phyloP scores from a whole-genome alignment of 2,797 vertebrate species.

The Molossus alvarezi region DNA sequence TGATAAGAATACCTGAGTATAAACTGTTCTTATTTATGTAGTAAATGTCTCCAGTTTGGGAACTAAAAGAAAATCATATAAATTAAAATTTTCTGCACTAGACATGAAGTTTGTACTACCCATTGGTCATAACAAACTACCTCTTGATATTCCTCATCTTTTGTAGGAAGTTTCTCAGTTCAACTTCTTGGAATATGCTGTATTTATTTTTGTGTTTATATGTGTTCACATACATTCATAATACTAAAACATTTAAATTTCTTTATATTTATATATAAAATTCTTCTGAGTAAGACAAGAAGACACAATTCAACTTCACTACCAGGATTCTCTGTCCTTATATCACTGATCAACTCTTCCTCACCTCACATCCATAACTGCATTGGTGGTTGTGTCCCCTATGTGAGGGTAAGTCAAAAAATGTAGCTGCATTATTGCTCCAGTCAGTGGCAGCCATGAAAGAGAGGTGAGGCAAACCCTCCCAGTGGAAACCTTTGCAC shows the following conservation, averaged over 20 bases:
- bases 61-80: background rate
- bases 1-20: conserved; percentile 44
- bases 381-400: background rate
- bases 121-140: background rate
- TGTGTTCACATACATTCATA: background rate
- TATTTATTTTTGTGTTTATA: background rate
- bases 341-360: background rate
- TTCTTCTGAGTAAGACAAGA: background rate
- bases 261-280: background rate
- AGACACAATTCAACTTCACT: background rate
- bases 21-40: conserved; percentile 24
- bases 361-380: background rate
- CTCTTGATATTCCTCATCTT: background rate
- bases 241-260: background rate
- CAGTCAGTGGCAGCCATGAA: background rate
- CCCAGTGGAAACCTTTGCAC: background rate
- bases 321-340: background rate
- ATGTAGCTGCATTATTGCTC: background rate
- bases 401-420: background rate
- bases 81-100: background rate
- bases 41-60: background rate
- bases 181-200: background rate
- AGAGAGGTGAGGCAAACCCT: no score
- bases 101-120: background rate
- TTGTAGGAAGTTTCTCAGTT: conserved; percentile 58